Conservation (phyloP, 2,113 vertebrate species). For the Poeciliopsis occidentalis region DNA sequence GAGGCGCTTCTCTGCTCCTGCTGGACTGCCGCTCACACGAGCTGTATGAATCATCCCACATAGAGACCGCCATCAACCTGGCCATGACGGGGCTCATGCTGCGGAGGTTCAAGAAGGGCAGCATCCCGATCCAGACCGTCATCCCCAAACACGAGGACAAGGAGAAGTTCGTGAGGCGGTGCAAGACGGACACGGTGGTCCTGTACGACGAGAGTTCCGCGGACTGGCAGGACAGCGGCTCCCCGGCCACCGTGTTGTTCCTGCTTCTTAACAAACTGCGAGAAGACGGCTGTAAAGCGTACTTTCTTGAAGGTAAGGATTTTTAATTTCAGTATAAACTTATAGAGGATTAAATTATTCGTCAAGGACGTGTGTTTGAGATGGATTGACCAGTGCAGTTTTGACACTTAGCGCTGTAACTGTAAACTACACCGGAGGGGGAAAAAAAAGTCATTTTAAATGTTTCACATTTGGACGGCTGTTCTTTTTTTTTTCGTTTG, state of each 20-base stretch:
- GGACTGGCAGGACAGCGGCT: constrained; percentile 89
- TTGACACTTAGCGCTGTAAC: neutral
- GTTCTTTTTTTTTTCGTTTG: neutral
- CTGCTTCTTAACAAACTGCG: constrained; percentile 93
- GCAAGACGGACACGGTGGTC: constrained; percentile 91
- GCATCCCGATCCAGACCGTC: constrained; percentile 91
- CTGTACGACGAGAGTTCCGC: constrained; percentile 93
- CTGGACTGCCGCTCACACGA: constrained; percentile 97
- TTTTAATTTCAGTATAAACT: neutral
- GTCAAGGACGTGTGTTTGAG: neutral
- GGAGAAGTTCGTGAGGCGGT: constrained; percentile 89
- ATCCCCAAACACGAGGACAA: constrained; percentile 91
- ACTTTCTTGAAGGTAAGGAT: constrained; percentile 90
- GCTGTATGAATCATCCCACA: constrained; percentile 94
- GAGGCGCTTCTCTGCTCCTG: constrained; percentile 88
- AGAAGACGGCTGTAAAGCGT: constrained; percentile 94
- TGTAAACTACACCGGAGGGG: too few relatives aligned
- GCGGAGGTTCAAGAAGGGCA: constrained; percentile 93
- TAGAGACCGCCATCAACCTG: constrained; percentile 95
- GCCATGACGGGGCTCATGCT: constrained; percentile 97
- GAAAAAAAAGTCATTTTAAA: neutral
- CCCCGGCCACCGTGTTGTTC: constrained; percentile 89
- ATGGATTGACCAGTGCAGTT: neutral
- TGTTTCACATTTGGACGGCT: too few relatives aligned
- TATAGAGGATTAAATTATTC: neutral